Evolutionary conservation across 2,797 vertebrate species (phyloP).

Genomic region (Anguilla pacifica): DNA sequence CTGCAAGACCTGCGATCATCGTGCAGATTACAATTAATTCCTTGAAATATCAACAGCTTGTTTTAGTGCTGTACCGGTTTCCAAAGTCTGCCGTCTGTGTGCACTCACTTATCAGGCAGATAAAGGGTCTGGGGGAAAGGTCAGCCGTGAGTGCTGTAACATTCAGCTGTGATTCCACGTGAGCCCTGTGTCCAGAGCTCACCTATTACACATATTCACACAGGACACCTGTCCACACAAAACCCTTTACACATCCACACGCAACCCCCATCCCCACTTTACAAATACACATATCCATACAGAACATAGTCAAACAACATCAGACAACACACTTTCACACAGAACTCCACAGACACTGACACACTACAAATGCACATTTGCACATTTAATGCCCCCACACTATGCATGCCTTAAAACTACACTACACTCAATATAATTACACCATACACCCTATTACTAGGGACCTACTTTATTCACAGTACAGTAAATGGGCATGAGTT

Average conservation of each 20-base stretch:
- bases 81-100: constrained; percentile 30
- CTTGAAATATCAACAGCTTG: constrained; percentile 65
- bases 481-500: background rate
- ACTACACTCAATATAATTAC: background rate
- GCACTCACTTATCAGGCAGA: constrained; percentile 44
- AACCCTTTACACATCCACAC: constrained; percentile 6
- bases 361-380: constrained; percentile 45
- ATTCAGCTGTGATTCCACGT: constrained; percentile 52
- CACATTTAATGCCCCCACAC: background rate
- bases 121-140: constrained; percentile 42
- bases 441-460: background rate
- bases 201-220: constrained; percentile 12
- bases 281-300: constrained; percentile 16
- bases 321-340: constrained; percentile 34
- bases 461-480: background rate
- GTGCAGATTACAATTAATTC: constrained; percentile 70
- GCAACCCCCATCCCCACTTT: background rate
- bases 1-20: constrained; percentile 68
- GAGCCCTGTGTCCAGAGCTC: constrained; percentile 32
- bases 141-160: constrained; percentile 28
- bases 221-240: constrained; percentile 2
- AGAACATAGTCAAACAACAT: constrained; percentile 6
- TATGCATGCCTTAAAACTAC: background rate
- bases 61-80: constrained; percentile 63
- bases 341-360: constrained; percentile 31